Evolutionary conservation across 2,888 invertebrate species (phyloP).

Genomic region (Calephelis perditalis): DNA sequence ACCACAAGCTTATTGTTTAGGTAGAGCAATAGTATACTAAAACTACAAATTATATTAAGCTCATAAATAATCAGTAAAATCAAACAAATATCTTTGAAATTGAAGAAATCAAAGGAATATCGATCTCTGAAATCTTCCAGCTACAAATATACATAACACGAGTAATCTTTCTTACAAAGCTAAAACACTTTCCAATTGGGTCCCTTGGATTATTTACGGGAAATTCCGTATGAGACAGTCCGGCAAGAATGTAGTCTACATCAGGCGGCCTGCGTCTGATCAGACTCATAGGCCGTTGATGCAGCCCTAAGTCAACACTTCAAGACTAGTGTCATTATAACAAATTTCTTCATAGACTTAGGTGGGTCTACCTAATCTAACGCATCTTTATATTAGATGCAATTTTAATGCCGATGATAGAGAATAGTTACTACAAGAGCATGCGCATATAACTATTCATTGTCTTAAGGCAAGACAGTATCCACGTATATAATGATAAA

Average conservation of each 20-base stretch:
- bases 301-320: slow-evolving; percentile 34
- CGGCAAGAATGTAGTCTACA: slow-evolving; percentile 51
- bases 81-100: slow-evolving; percentile 19
- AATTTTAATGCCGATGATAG: too few species aligned
- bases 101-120: slow-evolving; percentile 17
- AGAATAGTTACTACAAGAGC: too few species aligned
- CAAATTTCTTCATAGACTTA: too few species aligned
- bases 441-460: too few species aligned
- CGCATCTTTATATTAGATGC: too few species aligned
- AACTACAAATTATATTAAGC: slow-evolving; percentile 43
- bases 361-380: too few species aligned
- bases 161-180: slow-evolving; percentile 32
- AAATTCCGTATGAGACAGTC: slow-evolving; percentile 30
- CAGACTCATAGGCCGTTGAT: slow-evolving; percentile 7
- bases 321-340: slow-evolving; percentile 23
- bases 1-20: slow-evolving; percentile 55
- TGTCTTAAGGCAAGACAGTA: too few species aligned
- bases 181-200: slow-evolving; percentile 53
- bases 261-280: slow-evolving; percentile 23
- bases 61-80: slow-evolving; percentile 36
- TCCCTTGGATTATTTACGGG: slow-evolving; percentile 40
- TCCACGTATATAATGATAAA: too few species aligned
- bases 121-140: not conserved
- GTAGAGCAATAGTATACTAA: slow-evolving; percentile 43
- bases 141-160: slow-evolving; percentile 21